Conservation (phyloP, 2,113 vertebrate genomes). For the Dasyornis broadbenti region DNA sequence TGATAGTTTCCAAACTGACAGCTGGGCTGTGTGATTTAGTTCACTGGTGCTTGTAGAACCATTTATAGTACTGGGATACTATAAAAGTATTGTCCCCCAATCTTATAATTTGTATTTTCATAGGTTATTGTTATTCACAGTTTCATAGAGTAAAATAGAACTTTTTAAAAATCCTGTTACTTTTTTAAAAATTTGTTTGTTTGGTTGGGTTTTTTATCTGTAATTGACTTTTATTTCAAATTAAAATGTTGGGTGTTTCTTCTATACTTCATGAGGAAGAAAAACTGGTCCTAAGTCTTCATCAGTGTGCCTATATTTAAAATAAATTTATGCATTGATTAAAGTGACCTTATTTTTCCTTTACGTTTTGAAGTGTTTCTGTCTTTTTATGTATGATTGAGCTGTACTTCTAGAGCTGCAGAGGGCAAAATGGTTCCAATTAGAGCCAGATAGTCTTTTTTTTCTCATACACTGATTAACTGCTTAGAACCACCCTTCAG, state of each 20-base stretch:
- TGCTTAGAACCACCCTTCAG: not conserved
- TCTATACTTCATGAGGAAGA: not conserved
- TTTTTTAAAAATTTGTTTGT: fast-evolving
- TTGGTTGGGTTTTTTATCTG: not conserved
- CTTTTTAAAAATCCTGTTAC: not conserved
- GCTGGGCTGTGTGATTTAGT: not conserved
- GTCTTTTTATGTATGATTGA: not conserved
- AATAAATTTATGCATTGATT: not conserved
- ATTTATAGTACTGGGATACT: not conserved
- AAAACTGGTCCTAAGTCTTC: not conserved
- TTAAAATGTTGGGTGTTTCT: not conserved
- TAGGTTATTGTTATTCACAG: not conserved
- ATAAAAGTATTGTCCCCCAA: not conserved
- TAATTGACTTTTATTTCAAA: not conserved
- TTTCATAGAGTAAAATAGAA: not conserved
- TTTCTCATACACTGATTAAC: not conserved
- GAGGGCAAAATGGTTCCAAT: not conserved
- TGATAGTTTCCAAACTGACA: not conserved
- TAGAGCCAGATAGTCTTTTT: not conserved
- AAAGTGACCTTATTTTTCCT: not conserved
- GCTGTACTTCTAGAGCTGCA: not conserved
- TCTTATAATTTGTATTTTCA: not conserved
- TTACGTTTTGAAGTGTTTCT: not conserved
- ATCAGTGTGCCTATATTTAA: not conserved
- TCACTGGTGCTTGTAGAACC: not conserved